A percentile compares a stretch with the other conserved stretches of the same genome.
phyloP scores from a whole-genome alignment of 2,888 invertebrate genomes.

The Tolmerus cingulatus region DNA sequence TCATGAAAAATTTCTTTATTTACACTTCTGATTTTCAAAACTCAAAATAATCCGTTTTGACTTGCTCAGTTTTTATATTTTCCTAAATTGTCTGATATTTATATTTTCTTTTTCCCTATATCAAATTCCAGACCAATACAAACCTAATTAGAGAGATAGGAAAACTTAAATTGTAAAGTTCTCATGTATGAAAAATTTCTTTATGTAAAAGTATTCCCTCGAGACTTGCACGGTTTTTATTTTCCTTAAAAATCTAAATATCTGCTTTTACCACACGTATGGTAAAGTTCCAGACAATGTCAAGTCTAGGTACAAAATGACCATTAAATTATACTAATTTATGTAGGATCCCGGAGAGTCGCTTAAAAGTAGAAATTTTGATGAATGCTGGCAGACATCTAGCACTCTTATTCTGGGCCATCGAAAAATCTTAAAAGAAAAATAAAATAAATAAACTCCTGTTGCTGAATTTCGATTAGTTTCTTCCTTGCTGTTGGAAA shows the following conservation, averaged over 20 bases:
- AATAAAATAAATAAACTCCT: neutral
- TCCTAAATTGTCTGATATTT: neutral
- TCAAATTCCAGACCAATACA: too few species aligned
- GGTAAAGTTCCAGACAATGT: neutral
- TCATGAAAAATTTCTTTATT: too few species aligned
- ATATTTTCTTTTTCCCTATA: too few species aligned
- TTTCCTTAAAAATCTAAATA: neutral
- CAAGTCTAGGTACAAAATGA: too few species aligned
- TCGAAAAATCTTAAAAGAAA: neutral
- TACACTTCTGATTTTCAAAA: neutral
- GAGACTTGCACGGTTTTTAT: neutral
- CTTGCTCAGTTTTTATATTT: neutral
- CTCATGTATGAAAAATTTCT: neutral
- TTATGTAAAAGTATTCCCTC: neutral
- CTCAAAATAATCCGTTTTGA: neutral
- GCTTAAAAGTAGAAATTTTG: neutral
- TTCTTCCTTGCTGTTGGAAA: neutral
- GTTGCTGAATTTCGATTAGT: neutral
- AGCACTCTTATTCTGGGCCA: neutral
- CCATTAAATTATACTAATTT: neutral
- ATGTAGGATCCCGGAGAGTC: neutral
- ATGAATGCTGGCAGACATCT: neutral
- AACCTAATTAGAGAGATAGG: too few species aligned
- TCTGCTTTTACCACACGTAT: too few species aligned
- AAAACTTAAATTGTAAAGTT: neutral